A percentile compares a stretch with the other conserved stretches of the same genome.
phyloP scores from a whole-genome alignment of 2,888 invertebrate species.

The Biston stratarius region DNA sequence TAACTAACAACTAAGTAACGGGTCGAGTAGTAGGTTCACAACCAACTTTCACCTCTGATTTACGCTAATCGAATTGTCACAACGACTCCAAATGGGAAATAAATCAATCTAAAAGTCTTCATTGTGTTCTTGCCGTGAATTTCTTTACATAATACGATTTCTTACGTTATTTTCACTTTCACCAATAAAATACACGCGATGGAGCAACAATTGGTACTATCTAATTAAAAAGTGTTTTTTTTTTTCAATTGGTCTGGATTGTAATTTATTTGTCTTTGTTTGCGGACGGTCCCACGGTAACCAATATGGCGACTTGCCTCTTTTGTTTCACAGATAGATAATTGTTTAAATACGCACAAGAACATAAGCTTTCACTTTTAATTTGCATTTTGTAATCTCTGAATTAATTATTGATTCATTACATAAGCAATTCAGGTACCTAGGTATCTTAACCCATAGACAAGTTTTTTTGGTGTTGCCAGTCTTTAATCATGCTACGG shows the following conservation, averaged over 20 bases:
- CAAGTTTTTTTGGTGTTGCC: conserved; percentile 1
- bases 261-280: conserved; percentile 42
- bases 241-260: conserved; percentile 35
- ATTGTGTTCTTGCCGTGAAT: conserved; percentile 38
- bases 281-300: conserved; percentile 58
- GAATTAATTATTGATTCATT: conserved; percentile 22
- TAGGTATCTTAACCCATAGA: not conserved
- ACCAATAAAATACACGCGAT: conserved; percentile 39
- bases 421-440: conserved; percentile 6
- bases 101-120: conserved; percentile 41
- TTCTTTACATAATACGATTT: conserved; percentile 44
- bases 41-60: conserved; percentile 23
- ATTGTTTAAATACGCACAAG: conserved; percentile 68
- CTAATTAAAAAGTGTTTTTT: conserved; percentile 50
- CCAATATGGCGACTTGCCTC: conserved; percentile 43
- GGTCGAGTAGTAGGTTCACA: conserved; percentile 4
- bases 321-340: conserved; percentile 53
- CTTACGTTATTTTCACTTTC: conserved; percentile 47
- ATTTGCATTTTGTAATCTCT: conserved; percentile 62
- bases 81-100: conserved; percentile 26
- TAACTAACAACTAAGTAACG: conserved; percentile 9
- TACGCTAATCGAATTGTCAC: conserved; percentile 31
- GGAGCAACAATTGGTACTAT: conserved; percentile 36
- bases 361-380: conserved; percentile 71
- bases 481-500: conserved; percentile 2